Conservation (phyloP, 2,888 invertebrate genomes). For the Leptura quadrifasciata region DNA sequence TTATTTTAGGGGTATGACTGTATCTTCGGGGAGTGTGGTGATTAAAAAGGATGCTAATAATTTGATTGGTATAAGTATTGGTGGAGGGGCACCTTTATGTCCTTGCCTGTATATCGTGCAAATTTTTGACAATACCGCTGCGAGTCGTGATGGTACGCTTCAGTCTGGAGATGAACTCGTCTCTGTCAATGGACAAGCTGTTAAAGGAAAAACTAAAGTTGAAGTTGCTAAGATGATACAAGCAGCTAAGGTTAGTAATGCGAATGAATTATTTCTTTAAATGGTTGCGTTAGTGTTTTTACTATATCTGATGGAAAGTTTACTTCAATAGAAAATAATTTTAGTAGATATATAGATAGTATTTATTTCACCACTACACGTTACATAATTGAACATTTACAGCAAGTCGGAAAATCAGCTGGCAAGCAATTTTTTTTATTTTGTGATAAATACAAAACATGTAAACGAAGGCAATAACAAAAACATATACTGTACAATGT, state of each 20-base stretch:
- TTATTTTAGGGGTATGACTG: slow-evolving; percentile 94
- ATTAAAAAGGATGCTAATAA: slow-evolving; percentile 94
- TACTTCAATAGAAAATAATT: no score
- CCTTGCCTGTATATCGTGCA: slow-evolving; percentile 99
- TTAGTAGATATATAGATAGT: no score
- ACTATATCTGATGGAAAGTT: no score
- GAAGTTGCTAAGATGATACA: slow-evolving; percentile 99
- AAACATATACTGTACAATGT: no score
- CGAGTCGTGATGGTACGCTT: slow-evolving; percentile 92
- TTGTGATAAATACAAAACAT: no score
- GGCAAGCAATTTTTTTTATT: no score
- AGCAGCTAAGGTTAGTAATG: slow-evolving; percentile 81
- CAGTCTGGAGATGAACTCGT: slow-evolving; percentile 98
- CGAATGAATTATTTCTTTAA: neutral
- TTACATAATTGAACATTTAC: no score
- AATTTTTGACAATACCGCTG: slow-evolving; percentile 98
- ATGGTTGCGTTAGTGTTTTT: no score
- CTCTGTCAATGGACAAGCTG: slow-evolving; percentile 92
- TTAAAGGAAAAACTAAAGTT: slow-evolving; percentile 97
- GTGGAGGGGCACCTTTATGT: slow-evolving; percentile 95
- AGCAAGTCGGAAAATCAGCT: no score
- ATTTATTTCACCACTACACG: no score
- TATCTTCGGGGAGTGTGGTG: slow-evolving; percentile 93
- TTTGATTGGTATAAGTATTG: slow-evolving; percentile 98
- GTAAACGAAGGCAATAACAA: no score